Evolutionary conservation across 2,888 invertebrate genomes (phyloP).

Genomic region (Brenthis ino): DNA sequence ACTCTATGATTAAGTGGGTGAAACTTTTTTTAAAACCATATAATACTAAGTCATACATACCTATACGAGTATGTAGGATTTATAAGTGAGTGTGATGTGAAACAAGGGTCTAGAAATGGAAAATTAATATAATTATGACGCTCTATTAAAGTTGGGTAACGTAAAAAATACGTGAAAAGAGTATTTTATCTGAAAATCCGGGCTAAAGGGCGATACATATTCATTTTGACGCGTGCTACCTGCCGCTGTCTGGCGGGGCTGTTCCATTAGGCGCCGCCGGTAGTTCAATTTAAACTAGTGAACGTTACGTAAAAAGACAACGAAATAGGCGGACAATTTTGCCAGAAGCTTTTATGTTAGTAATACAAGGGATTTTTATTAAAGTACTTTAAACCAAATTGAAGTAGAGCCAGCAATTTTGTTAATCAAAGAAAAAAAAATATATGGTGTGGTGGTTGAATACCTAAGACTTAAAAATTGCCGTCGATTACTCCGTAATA

Average conservation of each 20-base stretch:
- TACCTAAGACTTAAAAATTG: no score
- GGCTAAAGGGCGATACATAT: conserved; percentile 32
- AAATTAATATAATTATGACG: conserved; percentile 6
- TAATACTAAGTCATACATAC: no score
- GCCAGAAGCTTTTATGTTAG: conserved; percentile 23
- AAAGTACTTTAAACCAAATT: conserved; percentile 14
- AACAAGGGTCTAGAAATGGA: not conserved
- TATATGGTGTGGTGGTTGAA: not conserved
- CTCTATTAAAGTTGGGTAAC: conserved; percentile 1
- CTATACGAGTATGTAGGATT: no score
- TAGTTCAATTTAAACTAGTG: conserved; percentile 33
- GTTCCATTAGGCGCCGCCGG: conserved; percentile 33
- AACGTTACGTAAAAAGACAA: conserved; percentile 28
- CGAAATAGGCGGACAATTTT: conserved; percentile 25
- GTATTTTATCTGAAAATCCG: conserved; percentile 32
- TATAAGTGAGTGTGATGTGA: no score
- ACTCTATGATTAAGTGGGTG: no score
- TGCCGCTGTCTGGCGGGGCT: conserved; percentile 29
- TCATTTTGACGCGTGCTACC: conserved; percentile 33
- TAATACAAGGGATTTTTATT: conserved; percentile 19
- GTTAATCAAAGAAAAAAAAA: conserved; percentile 6
- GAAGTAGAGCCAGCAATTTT: not conserved
- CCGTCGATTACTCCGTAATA: no score
- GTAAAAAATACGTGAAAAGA: conserved; percentile 12
- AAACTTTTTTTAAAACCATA: no score